Base-by-base conservation (phyloP, 2,797 vertebrate genomes). In the Botia kubotai region DNA sequence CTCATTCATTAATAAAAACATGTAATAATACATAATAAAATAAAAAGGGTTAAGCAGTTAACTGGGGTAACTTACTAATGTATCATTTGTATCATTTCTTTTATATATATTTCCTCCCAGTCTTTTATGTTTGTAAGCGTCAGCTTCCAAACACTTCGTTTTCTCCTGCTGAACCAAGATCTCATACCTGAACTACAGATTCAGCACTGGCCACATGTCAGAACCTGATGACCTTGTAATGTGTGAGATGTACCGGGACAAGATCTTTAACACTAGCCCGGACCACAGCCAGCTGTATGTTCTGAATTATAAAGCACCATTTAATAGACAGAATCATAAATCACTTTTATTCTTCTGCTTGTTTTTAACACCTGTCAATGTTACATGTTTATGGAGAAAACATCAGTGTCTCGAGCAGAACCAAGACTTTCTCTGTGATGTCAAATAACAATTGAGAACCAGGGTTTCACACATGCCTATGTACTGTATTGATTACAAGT, bases 201-300 rank as follows among this genome's bases (percentile, higher is more conserved):
- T 62, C 6, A 7, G 13, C 6, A 26, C 23, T 52, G 60, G 0
- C 33, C 4, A 90, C 86, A 52, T 50, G 36, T 11, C 82, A 79
- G 73, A 86, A 72, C 60, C 82, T 74, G 3, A n/a, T 94, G 36
- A 26, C 23, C 23, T 26, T 26, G 23, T 26, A 26, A 26, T 26
- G 23, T 26, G 23, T 26, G 23, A 26, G 23, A 26, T 26, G 23
- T 26, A 26, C 23, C 23, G 23, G 23, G 23, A 26, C 23, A 26
- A 26, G 23, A 26, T 26, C 23, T 94, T 90, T 89, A 91, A 79
- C 87, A 94, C 91, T 4, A 91, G 79, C 33, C 11, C 73, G 46
- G 0, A 11, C 88, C 4, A 90, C 86, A 11, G 23, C 23, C 23
- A 26, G 23, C 48, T 93, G 2, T 94, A 96, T 5, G 26, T 72